Percentiles rank a stretch among this genome's conserved stretches.
These are phyloP conservation scores for Malurus cyaneus DNA, from an alignment of 2,113 vertebrate species.

Conservation along the genomic window DNA sequence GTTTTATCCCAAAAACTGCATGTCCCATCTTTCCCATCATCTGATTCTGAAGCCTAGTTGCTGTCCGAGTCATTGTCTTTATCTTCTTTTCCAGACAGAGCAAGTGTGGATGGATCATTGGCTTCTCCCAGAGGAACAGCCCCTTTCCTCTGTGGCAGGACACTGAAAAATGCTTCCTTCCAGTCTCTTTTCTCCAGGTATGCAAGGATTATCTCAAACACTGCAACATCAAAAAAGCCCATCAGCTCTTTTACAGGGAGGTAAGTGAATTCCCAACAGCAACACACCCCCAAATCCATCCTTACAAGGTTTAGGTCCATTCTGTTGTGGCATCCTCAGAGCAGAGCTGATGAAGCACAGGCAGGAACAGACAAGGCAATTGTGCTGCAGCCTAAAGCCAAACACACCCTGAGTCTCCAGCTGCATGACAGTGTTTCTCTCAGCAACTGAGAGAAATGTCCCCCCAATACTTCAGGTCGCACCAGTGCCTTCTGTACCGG, in stretches of 20 bases:
- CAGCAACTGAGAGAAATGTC: background rate
- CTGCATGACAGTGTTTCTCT: background rate
- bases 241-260: background rate
- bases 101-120: background rate
- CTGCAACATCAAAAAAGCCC: constrained; percentile 71
- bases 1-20: background rate
- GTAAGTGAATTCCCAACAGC: background rate
- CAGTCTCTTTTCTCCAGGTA: constrained; percentile 90
- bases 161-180: constrained; percentile 92
- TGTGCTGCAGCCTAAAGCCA: background rate
- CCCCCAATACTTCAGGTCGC: background rate
- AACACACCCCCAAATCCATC: background rate
- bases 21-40: background rate
- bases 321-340: background rate
- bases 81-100: background rate
- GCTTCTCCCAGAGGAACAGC: constrained; percentile 79
- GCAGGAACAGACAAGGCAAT: background rate
- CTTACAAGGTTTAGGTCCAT: background rate
- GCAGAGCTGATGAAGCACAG: background rate
- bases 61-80: constrained; percentile 18
- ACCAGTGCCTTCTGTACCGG: background rate
- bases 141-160: constrained; percentile 92
- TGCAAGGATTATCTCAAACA: constrained; percentile 95
- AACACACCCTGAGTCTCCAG: background rate
- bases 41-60: constrained; percentile 25